phyloP scores from a whole-genome alignment of 2,888 invertebrate genomes.

The Phalera bucephala region DNA sequence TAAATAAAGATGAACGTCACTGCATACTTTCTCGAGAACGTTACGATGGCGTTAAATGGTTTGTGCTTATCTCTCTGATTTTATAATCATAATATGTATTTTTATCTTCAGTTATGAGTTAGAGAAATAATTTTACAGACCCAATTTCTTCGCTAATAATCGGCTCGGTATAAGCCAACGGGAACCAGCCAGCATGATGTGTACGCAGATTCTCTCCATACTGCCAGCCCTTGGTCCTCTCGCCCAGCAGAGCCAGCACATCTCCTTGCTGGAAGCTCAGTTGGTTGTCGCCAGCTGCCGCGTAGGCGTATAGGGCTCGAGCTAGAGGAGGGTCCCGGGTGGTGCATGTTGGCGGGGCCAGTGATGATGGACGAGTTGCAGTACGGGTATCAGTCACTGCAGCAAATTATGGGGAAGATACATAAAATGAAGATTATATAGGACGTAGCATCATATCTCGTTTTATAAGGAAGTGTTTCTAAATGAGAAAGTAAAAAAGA shows the following conservation, averaged over 20 bases:
- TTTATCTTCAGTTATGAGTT: no score
- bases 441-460: no score
- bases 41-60: no score
- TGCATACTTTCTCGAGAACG: no score
- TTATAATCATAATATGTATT: no score
- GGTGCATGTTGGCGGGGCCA: slow-evolving; percentile 82
- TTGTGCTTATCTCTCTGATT: no score
- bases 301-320: slow-evolving; percentile 94
- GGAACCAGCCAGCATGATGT: slow-evolving; percentile 97
- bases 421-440: no score
- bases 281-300: slow-evolving; percentile 95
- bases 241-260: slow-evolving; percentile 93
- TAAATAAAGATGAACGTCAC: no score
- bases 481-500: no score
- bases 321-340: slow-evolving; percentile 89
- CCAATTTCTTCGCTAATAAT: slow-evolving; percentile 86
- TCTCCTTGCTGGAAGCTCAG: slow-evolving; percentile 96
- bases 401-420: no score
- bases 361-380: slow-evolving; percentile 85
- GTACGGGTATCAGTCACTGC: slow-evolving; percentile 61
- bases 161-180: slow-evolving; percentile 96
- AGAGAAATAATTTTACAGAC: no score
- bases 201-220: slow-evolving; percentile 97
- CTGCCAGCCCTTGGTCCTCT: slow-evolving; percentile 97
- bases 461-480: no score